Conservation (phyloP, 2,888 invertebrate species). For the Myathropa florea region DNA sequence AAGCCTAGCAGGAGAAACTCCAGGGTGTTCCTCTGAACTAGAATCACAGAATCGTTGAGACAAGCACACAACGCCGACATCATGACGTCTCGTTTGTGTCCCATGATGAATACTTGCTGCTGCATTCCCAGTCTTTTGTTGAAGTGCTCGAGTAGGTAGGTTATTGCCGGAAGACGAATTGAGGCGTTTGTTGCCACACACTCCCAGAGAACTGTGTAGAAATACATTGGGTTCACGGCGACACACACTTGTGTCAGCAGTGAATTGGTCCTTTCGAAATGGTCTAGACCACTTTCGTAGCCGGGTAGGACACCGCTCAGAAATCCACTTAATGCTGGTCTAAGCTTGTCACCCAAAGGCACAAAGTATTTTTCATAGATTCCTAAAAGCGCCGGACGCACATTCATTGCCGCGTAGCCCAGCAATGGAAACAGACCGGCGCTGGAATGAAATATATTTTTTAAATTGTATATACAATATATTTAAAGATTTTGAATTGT, state of each 20-base stretch:
- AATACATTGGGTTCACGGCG: conserved; percentile 88
- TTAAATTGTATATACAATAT: too few species aligned
- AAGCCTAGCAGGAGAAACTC: conserved; percentile 91
- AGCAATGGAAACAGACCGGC: conserved; percentile 93
- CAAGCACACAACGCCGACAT: conserved; percentile 89
- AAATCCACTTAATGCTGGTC: conserved; percentile 92
- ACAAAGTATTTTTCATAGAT: conserved; percentile 95
- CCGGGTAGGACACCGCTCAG: conserved; percentile 93
- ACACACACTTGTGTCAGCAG: conserved; percentile 83
- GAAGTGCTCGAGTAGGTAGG: conserved; percentile 89
- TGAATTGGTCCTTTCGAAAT: conserved; percentile 86
- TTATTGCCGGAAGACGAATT: conserved; percentile 90
- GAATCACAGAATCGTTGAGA: conserved; percentile 88
- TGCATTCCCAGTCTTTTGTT: conserved; percentile 89
- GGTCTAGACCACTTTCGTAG: conserved; percentile 91
- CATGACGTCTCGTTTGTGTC: conserved; percentile 91
- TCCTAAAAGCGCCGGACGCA: conserved; percentile 89
- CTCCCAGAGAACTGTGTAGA: conserved; percentile 94
- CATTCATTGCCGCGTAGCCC: conserved; percentile 94
- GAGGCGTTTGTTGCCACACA: conserved; percentile 90
- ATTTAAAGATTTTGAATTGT: background rate
- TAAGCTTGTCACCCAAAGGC: conserved; percentile 85
- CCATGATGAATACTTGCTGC: conserved; percentile 91
- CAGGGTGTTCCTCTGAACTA: conserved; percentile 92
- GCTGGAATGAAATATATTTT: conserved; percentile 74